phyloP scores from a whole-genome alignment of 2,888 invertebrate species.

The Arrhopalites spinosus region DNA sequence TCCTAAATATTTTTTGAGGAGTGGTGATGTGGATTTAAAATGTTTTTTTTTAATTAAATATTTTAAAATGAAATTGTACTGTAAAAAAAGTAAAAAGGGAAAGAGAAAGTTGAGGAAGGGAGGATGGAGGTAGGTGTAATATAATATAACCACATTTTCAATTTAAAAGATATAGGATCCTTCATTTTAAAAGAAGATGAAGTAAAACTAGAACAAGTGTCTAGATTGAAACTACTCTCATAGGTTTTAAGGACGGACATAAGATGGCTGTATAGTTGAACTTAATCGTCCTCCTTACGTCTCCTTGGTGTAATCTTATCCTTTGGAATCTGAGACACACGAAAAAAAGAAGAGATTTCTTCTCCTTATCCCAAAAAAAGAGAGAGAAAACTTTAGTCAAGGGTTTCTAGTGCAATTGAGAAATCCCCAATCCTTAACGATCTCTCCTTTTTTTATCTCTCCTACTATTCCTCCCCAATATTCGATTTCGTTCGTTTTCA shows the following conservation, averaged over 20 bases:
- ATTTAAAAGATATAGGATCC: not conserved
- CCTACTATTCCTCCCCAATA: not conserved
- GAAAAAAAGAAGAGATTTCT: not conserved
- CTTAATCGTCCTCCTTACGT: constrained; percentile 5
- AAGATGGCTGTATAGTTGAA: not conserved
- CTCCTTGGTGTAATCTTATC: not conserved
- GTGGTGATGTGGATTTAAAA: too few species aligned
- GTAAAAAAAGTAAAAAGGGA: too few species aligned
- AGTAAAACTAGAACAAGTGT: not conserved
- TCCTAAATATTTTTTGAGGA: too few species aligned
- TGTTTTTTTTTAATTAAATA: too few species aligned
- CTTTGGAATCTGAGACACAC: not conserved
- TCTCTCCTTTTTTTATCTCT: not conserved
- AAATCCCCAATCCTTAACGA: not conserved
- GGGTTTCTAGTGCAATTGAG: not conserved
- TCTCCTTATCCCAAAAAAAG: not conserved
- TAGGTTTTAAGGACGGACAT: not conserved
- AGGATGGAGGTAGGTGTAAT: too few species aligned
- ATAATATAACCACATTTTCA: too few species aligned
- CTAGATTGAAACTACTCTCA: not conserved
- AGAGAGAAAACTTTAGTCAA: too few species aligned
- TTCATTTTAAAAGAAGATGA: not conserved
- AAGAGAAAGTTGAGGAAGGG: too few species aligned
- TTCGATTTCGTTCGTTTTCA: constrained; percentile 12
- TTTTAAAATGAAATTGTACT: too few species aligned